Conservation (phyloP, 2,797 vertebrate species). For the Heterohyrax brucei region DNA sequence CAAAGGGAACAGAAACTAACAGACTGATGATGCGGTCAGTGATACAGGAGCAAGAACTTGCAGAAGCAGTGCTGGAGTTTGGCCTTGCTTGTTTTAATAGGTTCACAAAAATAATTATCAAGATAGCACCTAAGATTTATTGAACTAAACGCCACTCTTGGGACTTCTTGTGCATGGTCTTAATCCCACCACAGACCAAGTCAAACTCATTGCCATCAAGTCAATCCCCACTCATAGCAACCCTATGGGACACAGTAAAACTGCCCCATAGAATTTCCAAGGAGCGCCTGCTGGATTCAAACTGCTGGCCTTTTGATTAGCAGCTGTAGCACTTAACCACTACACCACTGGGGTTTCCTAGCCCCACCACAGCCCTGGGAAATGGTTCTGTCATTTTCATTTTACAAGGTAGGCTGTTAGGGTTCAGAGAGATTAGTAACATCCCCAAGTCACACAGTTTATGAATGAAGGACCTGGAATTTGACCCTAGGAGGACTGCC, state of each 20-base stretch:
- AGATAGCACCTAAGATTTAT: neutral
- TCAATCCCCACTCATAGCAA: too few species aligned
- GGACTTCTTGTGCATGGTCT: neutral
- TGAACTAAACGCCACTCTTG: neutral
- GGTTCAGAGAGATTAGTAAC: slow-evolving; percentile 12
- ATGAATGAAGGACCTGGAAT: neutral
- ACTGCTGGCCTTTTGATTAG: too few species aligned
- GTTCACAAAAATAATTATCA: neutral
- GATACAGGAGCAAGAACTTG: neutral
- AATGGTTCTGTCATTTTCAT: neutral
- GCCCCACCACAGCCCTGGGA: neutral
- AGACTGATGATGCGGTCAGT: neutral
- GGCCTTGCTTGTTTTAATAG: neutral
- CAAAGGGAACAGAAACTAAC: neutral
- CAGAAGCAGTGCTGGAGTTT: neutral
- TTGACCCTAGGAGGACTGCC: neutral
- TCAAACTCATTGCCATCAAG: too few species aligned
- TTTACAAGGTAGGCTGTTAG: neutral
- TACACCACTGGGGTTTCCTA: too few species aligned
- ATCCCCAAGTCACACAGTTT: neutral
- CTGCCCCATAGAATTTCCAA: too few species aligned
- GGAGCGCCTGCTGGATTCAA: too few species aligned
- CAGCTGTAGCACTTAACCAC: too few species aligned
- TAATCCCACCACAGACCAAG: too few species aligned
- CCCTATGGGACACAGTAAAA: too few species aligned